phyloP scores from a whole-genome alignment of 2,888 invertebrate species.

The Ormyrus pomaceus region DNA sequence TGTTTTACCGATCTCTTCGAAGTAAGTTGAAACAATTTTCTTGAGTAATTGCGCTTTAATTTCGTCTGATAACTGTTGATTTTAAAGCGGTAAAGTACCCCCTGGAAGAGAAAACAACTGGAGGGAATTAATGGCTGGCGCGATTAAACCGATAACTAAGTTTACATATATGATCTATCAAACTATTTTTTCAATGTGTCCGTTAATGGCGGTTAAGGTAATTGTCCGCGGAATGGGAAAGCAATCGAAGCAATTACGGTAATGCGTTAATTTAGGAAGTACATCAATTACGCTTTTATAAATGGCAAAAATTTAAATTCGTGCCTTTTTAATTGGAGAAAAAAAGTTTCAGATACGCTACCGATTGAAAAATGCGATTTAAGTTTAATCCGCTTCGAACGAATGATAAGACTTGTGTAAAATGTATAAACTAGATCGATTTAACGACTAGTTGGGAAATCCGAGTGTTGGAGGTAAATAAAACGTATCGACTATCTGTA shows the following conservation, averaged over 20 bases:
- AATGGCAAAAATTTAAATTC: not conserved
- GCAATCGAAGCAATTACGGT: constrained; percentile 12
- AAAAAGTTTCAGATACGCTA: too few species aligned
- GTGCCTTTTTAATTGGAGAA: too few species aligned
- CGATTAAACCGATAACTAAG: constrained; percentile 27
- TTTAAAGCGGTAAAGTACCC: too few species aligned
- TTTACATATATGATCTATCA: constrained; percentile 17
- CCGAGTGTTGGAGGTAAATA: too few species aligned
- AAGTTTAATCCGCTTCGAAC: too few species aligned
- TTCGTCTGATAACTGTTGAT: too few species aligned
- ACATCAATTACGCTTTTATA: not conserved
- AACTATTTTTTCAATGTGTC: not conserved
- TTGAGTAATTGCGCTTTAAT: too few species aligned
- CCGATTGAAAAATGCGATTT: too few species aligned
- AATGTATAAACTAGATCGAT: too few species aligned
- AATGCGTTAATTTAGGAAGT: constrained; percentile 31
- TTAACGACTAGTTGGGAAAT: too few species aligned
- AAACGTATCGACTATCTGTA: too few species aligned
- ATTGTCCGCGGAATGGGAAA: constrained; percentile 3
- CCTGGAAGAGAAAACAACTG: not conserved
- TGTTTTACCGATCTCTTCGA: not conserved
- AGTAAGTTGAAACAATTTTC: not conserved
- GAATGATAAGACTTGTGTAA: too few species aligned
- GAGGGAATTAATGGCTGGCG: constrained; percentile 23
- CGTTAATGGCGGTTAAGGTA: constrained; percentile 6